Percentiles rank a stretch among this genome's conserved stretches.
Evolutionary conservation across 2,797 vertebrate genomes (phyloP).

Genomic region (Onychomys arenicola): DNA sequence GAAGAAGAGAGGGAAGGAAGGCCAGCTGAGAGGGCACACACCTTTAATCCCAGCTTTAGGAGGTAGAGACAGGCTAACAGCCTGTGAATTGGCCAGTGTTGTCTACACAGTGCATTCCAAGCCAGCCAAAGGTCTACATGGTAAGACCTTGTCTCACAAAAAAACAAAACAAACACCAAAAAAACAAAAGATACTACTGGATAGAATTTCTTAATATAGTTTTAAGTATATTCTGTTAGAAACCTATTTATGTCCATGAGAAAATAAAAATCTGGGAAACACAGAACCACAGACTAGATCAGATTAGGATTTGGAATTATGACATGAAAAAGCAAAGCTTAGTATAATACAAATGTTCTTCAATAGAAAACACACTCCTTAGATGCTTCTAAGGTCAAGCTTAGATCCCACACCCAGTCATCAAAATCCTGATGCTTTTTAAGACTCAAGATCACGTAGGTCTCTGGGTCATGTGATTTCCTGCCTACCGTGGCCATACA

Average conservation of each 20-base stretch:
- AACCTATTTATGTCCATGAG: background rate
- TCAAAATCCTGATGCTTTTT: background rate
- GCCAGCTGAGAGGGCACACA: background rate
- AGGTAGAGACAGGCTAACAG: background rate
- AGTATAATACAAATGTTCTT: background rate
- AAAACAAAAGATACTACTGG: background rate
- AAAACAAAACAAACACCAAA: no score
- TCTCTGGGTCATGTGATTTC: background rate
- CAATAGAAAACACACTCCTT: background rate
- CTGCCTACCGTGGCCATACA: background rate
- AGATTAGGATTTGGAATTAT: slow-evolving; percentile 2
- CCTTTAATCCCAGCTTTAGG: background rate
- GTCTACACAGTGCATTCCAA: background rate
- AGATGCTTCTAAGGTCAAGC: background rate
- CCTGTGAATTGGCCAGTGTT: background rate
- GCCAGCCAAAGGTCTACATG: background rate
- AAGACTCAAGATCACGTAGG: background rate
- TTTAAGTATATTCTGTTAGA: slow-evolving; percentile 1
- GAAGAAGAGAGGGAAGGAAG: background rate
- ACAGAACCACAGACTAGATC: background rate
- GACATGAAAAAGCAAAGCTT: background rate
- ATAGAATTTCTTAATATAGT: background rate
- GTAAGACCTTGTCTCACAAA: background rate
- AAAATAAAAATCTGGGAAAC: slow-evolving; percentile 54
- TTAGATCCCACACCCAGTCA: background rate